A percentile compares a stretch with the other conserved stretches of the same genome.
These are phyloP conservation scores for Amphiprion percula DNA, from an alignment of 2,113 vertebrate genomes.

Conservation along the genomic window DNA sequence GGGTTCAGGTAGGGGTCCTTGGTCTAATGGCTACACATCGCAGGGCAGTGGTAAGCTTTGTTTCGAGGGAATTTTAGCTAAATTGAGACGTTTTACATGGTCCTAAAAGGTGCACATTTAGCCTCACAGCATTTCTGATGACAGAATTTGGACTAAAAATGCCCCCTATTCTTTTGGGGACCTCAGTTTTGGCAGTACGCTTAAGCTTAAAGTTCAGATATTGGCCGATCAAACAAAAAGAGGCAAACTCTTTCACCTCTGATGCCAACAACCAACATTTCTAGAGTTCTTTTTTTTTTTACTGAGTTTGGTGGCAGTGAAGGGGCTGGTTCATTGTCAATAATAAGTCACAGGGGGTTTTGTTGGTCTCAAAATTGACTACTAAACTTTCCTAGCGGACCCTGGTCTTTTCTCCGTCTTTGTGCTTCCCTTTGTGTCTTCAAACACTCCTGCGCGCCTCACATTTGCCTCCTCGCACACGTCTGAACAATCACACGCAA, in stretches of 20 bases:
- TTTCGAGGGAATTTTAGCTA: background rate
- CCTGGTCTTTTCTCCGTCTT: background rate
- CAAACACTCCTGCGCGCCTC: background rate
- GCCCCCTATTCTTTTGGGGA: background rate
- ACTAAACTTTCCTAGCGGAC: background rate
- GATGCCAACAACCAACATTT: background rate
- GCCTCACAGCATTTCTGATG: background rate
- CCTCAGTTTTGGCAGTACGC: slow-evolving; percentile 54
- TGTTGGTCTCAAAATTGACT: slow-evolving; percentile 24
- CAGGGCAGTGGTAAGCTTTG: slow-evolving; percentile 79
- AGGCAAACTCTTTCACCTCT: background rate
- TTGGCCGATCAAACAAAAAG: background rate
- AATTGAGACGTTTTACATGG: slow-evolving; percentile 2
- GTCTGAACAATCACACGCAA: slow-evolving; percentile 6
- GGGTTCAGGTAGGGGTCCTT: slow-evolving; percentile 14
- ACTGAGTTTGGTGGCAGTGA: slow-evolving; percentile 71
- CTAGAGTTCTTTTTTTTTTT: background rate
- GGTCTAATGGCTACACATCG: slow-evolving; percentile 25
- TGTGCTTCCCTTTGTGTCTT: slow-evolving; percentile 33
- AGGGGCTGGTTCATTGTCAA: slow-evolving; percentile 68
- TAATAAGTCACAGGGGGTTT: slow-evolving; percentile 38
- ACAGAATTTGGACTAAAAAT: background rate
- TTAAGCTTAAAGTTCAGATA: background rate
- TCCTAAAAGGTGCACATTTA: slow-evolving; percentile 2
- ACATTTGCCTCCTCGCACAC: slow-evolving; percentile 12